phyloP scores from a whole-genome alignment of 2,888 invertebrate species.

The Dexiosoma caninum region DNA sequence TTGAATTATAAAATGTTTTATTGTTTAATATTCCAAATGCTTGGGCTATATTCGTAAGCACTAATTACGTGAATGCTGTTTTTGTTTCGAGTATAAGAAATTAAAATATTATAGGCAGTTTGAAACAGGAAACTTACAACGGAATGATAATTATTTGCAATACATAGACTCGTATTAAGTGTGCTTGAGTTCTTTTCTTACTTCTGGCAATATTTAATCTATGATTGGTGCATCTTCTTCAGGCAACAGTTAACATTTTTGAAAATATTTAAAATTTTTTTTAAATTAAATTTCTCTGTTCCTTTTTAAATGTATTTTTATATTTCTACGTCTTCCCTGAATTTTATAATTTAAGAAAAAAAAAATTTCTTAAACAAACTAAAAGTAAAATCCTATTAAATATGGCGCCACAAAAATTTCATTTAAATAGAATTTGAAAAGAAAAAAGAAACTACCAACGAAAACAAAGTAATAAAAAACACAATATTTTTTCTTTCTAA shows the following conservation, averaged over 20 bases:
- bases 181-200: too few relatives aligned
- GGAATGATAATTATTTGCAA: too few relatives aligned
- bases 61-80: too few relatives aligned
- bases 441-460: not conserved
- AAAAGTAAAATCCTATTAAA: constrained; percentile 4
- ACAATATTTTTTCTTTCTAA: not conserved
- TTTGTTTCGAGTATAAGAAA: too few relatives aligned
- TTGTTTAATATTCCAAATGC: too few relatives aligned
- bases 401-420: not conserved
- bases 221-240: too few relatives aligned
- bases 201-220: too few relatives aligned
- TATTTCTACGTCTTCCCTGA: not conserved
- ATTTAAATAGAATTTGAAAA: not conserved
- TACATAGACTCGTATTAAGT: too few relatives aligned
- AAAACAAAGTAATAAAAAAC: not conserved
- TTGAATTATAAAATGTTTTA: too few relatives aligned
- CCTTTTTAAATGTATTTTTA: not conserved
- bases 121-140: too few relatives aligned
- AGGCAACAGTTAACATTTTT: not conserved
- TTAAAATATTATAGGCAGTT: too few relatives aligned
- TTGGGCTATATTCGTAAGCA: too few relatives aligned
- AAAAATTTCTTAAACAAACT: not conserved
- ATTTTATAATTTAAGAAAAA: constrained; percentile 4
- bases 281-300: not conserved
- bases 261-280: not conserved